These are phyloP conservation scores for Podotricha telesiphe DNA, from an alignment of 2,888 invertebrate species.

Conservation along the genomic window DNA sequence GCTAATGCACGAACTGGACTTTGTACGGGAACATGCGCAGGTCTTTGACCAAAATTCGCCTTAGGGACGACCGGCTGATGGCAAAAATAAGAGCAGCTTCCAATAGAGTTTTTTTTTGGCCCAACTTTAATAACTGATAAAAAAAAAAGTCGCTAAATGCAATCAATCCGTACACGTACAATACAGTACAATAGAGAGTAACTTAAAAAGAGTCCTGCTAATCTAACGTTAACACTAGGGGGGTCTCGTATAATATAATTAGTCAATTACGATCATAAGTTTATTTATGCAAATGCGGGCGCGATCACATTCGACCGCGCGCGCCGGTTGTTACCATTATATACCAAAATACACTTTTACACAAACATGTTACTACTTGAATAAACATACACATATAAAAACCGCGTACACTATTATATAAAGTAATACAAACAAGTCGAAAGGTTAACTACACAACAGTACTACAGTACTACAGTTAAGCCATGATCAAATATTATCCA, in stretches of 20 bases:
- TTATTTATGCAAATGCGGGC: slow-evolving; percentile 63
- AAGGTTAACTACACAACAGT: slow-evolving; percentile 70
- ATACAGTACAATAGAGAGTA: slow-evolving; percentile 58
- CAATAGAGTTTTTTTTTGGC: too few relatives aligned
- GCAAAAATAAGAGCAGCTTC: too few relatives aligned
- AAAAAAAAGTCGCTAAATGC: too few relatives aligned
- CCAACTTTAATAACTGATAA: too few relatives aligned
- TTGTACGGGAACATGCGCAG: too few relatives aligned
- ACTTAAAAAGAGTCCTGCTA: slow-evolving; percentile 73
- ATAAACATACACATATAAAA: slow-evolving; percentile 84
- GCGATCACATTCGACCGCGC: slow-evolving; percentile 52
- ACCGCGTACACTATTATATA: slow-evolving; percentile 81
- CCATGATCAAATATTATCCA: slow-evolving; percentile 80
- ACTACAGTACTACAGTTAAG: slow-evolving; percentile 82
- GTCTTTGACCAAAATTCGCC: too few relatives aligned
- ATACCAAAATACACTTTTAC: slow-evolving; percentile 82
- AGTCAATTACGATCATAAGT: slow-evolving; percentile 85
- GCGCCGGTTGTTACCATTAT: slow-evolving; percentile 60
- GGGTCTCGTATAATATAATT: slow-evolving; percentile 80
- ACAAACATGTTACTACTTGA: slow-evolving; percentile 80
- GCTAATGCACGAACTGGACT: too few relatives aligned
- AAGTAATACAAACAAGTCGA: slow-evolving; percentile 83
- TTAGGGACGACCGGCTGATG: too few relatives aligned
- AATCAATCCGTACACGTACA: not conserved
- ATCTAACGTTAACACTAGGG: slow-evolving; percentile 79